These are phyloP conservation scores for Scaptomyza cyrtandrae DNA, from an alignment of 2,888 invertebrate genomes.

Conservation along the genomic window DNA sequence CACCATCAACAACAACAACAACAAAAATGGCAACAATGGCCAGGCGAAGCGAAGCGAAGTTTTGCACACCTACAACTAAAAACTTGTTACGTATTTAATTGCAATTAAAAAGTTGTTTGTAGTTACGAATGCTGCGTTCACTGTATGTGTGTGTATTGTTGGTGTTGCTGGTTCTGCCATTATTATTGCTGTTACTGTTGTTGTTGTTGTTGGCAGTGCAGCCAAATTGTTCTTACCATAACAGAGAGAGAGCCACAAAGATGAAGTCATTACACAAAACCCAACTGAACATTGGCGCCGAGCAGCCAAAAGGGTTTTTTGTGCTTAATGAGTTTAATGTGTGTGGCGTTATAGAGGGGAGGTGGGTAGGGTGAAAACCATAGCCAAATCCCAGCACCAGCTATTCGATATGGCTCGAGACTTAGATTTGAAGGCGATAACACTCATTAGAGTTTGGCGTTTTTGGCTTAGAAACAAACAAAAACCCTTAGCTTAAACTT, in stretches of 20 bases:
- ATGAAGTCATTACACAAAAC: slow-evolving; percentile 76
- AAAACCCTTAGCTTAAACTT: slow-evolving; percentile 45
- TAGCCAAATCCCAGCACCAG: slow-evolving; percentile 16
- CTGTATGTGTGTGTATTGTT: slow-evolving; percentile 26
- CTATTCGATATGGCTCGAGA: slow-evolving; percentile 26
- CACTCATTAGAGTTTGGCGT: slow-evolving; percentile 71
- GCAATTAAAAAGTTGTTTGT: slow-evolving; percentile 80
- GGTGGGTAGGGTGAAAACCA: slow-evolving; percentile 18
- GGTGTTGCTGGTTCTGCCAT: slow-evolving; percentile 31
- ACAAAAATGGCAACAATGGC: slow-evolving; percentile 46
- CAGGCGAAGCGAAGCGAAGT: slow-evolving; percentile 48
- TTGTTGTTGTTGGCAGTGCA: slow-evolving; percentile 39
- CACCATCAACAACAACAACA: slow-evolving; percentile 23
- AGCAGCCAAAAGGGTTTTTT: slow-evolving; percentile 72
- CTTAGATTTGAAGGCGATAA: slow-evolving; percentile 66
- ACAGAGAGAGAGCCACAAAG: slow-evolving; percentile 61
- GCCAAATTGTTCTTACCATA: slow-evolving; percentile 71
- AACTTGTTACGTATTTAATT: slow-evolving; percentile 81
- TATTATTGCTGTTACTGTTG: slow-evolving; percentile 21
- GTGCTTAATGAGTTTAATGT: slow-evolving; percentile 70
- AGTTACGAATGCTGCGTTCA: slow-evolving; percentile 71
- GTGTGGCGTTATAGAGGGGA: slow-evolving; percentile 5
- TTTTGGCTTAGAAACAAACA: slow-evolving; percentile 44
- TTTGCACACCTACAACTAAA: slow-evolving; percentile 79
- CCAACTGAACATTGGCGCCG: slow-evolving; percentile 64